Evolutionary conservation across 2,113 vertebrate genomes (phyloP).

Genomic region (Semnornis frantzii): DNA sequence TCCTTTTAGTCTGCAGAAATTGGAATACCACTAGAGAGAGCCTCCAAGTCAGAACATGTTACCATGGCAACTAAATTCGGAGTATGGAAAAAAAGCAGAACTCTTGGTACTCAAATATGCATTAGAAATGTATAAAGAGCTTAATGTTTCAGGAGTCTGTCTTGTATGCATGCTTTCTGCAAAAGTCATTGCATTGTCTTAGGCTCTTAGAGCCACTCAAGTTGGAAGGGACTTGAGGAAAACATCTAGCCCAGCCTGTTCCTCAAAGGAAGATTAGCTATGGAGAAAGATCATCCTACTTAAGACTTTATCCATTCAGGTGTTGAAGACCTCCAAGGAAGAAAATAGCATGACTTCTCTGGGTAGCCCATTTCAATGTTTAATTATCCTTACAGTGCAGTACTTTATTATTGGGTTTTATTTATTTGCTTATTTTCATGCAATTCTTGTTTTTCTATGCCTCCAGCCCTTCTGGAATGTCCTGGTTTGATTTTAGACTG

Average conservation of each 20-base stretch:
- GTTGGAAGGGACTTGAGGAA: neutral
- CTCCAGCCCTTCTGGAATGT: neutral
- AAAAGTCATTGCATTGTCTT: neutral
- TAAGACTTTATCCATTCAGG: neutral
- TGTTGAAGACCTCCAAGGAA: neutral
- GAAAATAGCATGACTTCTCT: neutral
- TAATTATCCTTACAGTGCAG: neutral
- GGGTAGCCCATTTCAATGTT: neutral
- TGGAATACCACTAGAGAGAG: neutral
- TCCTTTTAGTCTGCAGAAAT: neutral
- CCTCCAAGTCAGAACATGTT: constrained; percentile 24
- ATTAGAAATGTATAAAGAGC: constrained; percentile 35
- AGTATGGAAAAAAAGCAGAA: neutral
- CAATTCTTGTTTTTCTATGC: neutral
- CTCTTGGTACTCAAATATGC: constrained; percentile 15
- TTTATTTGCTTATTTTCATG: neutral
- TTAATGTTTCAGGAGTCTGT: neutral
- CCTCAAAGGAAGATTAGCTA: neutral
- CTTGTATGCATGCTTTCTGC: constrained; percentile 22
- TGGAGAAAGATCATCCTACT: neutral
- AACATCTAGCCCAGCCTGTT: neutral
- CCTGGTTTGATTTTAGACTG: neutral
- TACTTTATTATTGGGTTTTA: too few species aligned
- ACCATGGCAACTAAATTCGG: constrained; percentile 63
- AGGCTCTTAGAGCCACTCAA: neutral